Conservation (phyloP, 1,140 invertebrate species). For the Pemphigus obesinymphae region DNA sequence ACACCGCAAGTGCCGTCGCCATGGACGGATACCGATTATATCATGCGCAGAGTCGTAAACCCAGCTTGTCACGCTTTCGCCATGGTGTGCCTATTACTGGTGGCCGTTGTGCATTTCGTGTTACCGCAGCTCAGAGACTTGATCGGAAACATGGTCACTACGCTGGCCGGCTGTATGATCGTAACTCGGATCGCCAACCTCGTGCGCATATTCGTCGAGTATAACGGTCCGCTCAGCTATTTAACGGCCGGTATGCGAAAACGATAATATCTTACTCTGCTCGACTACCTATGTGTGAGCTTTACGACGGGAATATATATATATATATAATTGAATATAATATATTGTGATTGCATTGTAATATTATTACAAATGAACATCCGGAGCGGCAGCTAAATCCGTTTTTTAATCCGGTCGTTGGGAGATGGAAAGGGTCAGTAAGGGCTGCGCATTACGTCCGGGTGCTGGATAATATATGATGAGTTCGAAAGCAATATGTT, state of each 20-base stretch:
- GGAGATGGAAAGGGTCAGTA: too few species aligned
- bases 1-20: slow-evolving; percentile 60
- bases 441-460: too few species aligned
- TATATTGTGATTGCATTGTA: background rate
- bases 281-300: too few species aligned
- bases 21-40: slow-evolving; percentile 67
- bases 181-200: slow-evolving; percentile 68
- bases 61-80: slow-evolving; percentile 68
- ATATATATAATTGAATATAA: too few species aligned
- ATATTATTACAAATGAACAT: too few species aligned
- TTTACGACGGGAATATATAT: too few species aligned
- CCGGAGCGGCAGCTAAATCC: too few species aligned
- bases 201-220: slow-evolving; percentile 73
- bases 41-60: slow-evolving; percentile 68
- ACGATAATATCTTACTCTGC: too few species aligned
- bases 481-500: too few species aligned
- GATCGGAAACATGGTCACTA: slow-evolving; percentile 76
- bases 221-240: slow-evolving; percentile 71
- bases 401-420: too few species aligned
- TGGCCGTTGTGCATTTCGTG: slow-evolving; percentile 76
- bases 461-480: too few species aligned
- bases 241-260: slow-evolving; percentile 68
- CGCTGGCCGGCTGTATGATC: slow-evolving; percentile 69
- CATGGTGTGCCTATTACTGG: slow-evolving; percentile 64
- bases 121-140: slow-evolving; percentile 75